Base-by-base conservation (phyloP, 2,113 vertebrate genomes). In the Eudyptes chrysolophus region DNA sequence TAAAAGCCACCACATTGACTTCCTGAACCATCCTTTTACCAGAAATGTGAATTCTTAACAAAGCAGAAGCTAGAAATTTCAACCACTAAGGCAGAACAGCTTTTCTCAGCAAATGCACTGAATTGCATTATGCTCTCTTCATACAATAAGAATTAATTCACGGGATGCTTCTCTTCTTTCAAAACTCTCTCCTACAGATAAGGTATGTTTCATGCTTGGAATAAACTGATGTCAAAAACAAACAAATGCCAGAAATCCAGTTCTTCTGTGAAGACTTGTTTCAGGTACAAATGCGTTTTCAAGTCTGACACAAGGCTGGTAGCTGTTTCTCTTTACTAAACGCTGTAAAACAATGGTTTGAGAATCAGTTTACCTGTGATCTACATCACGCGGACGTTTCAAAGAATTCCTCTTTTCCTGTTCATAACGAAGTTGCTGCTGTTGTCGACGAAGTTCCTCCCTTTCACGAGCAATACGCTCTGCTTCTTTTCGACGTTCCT, bases 351-450 rank as follows among this genome's bases (percentile, higher is more conserved):
- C 9, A 60, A 13, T 9, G 38, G 17, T 70, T 81, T 57, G 62
- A 52, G 20, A 64, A 38, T 32, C 25, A 51, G 26, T 22, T 77
- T 94, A 99, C 99, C 99, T 98, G 62, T 99, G 99, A 85, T 99
- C 99, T 58, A 99, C 98, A 58, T 99, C 99, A 17, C 99, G 99
- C 12, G 99, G 99, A 40, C 99, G 99, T 97, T 99, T 99, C 54
- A 99, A 95, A 86, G 99, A 99, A 94, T 99, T 99, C 89, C 99
- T 99, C 96, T 99, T 99, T 55, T 99, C 99, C 94, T 99, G 99
- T 65, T 99, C 99, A 6, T 99, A 99, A 3, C 99, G 99, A n/a
- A 99, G 99, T 58, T 99, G 99, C 87, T 99, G 99, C 93, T 99
- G 99, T 49, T 99, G 99, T 34, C 99, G 97, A 49, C 99, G 98